Percentiles rank a stretch among this genome's conserved stretches.
Conservation (phyloP, 2,113 vertebrate genomes). For the Apodemus sylvaticus region DNA sequence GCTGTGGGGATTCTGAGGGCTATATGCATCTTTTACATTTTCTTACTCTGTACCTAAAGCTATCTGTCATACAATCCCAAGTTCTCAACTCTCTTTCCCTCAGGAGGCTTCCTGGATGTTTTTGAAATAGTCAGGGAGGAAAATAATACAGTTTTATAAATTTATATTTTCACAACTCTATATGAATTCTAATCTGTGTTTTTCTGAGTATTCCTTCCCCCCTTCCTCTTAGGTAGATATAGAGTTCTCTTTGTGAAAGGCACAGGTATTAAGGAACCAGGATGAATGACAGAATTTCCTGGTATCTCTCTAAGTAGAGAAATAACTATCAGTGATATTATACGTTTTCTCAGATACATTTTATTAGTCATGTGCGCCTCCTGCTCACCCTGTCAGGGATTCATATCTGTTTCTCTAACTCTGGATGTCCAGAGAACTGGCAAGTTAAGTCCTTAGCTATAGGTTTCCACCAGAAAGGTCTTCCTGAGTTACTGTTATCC, state of each 20-base stretch:
- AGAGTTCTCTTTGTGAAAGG: neutral
- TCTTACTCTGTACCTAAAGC: neutral
- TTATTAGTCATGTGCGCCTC: neutral
- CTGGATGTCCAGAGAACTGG: neutral
- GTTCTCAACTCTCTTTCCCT: neutral
- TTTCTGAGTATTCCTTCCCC: neutral
- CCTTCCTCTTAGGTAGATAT: neutral
- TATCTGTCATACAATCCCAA: neutral
- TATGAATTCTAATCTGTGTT: neutral
- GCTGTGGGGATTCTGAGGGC: neutral
- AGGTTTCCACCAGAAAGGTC: neutral
- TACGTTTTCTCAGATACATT: neutral
- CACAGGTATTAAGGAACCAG: neutral
- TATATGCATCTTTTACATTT: slow-evolving; percentile 24
- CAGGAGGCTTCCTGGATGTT: neutral
- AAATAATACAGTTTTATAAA: neutral
- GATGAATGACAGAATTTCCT: neutral
- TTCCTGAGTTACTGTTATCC: neutral
- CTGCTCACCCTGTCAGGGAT: neutral
- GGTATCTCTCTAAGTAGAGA: neutral
- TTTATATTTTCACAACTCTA: neutral
- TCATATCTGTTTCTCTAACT: neutral
- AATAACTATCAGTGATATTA: neutral
- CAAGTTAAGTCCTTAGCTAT: neutral
- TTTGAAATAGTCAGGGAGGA: neutral